Evolutionary conservation across 53 echinoderm and acorn worm species (phyloP).

Genomic region (Astropecten irregularis): DNA sequence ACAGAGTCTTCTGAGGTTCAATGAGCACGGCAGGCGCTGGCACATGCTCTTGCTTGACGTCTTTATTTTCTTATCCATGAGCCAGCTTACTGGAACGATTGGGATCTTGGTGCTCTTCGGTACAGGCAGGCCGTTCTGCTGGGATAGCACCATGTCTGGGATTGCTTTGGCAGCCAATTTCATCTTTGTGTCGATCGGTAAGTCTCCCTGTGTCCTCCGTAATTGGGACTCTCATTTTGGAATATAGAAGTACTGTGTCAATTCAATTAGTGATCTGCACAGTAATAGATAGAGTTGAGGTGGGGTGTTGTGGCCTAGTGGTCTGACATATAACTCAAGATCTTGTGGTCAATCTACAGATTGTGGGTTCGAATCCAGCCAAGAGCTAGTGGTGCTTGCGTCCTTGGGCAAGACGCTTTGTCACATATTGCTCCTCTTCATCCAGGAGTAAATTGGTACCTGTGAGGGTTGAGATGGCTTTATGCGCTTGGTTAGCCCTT

Average conservation of each 20-base stretch:
- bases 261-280: too few species aligned
- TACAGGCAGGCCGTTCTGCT: slow-evolving; percentile 65
- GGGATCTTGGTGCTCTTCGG: slow-evolving; percentile 57
- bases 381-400: too few species aligned
- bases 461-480: too few species aligned
- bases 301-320: too few species aligned
- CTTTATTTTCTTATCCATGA: slow-evolving; percentile 28
- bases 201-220: background rate
- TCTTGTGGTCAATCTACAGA: too few species aligned
- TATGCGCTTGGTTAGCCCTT: too few species aligned
- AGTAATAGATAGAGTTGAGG: background rate
- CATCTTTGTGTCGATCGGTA: slow-evolving; percentile 53
- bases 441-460: too few species aligned
- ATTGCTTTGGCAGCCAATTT: slow-evolving; percentile 16
- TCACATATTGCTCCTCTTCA: too few species aligned
- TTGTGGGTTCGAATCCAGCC: too few species aligned
- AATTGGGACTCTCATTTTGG: too few species aligned
- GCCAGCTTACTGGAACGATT: background rate
- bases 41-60: slow-evolving; percentile 38
- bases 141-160: slow-evolving; percentile 43
- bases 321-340: background rate
- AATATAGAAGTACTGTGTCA: too few species aligned
- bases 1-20: slow-evolving; percentile 27
- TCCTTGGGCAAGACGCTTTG: too few species aligned
- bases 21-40: slow-evolving; percentile 35